Conservation (phyloP, 30 jellyfish, hydroid and myxozoan species). For the Chrysaora quinquecirrha region DNA sequence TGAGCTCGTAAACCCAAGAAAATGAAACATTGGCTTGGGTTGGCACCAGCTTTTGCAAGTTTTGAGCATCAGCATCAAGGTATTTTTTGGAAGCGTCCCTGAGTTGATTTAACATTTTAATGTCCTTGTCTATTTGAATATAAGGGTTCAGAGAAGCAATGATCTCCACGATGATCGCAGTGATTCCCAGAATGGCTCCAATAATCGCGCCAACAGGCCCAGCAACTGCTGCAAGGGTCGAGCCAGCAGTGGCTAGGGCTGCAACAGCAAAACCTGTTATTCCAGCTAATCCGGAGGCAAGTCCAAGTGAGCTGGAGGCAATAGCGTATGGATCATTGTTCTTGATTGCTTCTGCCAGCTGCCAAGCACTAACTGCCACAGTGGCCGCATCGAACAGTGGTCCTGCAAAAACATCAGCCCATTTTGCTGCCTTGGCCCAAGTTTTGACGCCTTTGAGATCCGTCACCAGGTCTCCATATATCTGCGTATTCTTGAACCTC, state of each 20-base stretch:
- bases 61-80: neutral
- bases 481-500: slow-evolving; percentile 9
- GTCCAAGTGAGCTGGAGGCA: slow-evolving; percentile 15
- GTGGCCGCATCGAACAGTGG: too few relatives aligned
- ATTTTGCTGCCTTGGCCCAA: too few relatives aligned
- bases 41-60: neutral
- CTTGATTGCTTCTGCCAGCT: too few relatives aligned
- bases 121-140: neutral
- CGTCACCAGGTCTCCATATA: too few relatives aligned
- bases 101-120: neutral
- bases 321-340: slow-evolving; percentile 7
- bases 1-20: neutral
- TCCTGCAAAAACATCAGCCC: too few relatives aligned
- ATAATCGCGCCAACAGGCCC: slow-evolving; percentile 23
- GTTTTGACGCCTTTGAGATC: too few relatives aligned
- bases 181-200: neutral
- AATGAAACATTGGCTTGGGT: neutral
- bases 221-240: slow-evolving; percentile 19
- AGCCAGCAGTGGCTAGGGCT: slow-evolving; percentile 13
- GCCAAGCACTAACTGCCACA: too few relatives aligned
- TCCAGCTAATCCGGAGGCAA: slow-evolving; percentile 8
- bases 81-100: too few relatives aligned
- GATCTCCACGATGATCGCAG: slow-evolving; percentile 8
- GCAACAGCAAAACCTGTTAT: slow-evolving; percentile 5
- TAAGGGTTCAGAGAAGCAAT: neutral